Base-by-base conservation (phyloP, 2,113 vertebrate species). In the Oxyruncus cristatus region DNA sequence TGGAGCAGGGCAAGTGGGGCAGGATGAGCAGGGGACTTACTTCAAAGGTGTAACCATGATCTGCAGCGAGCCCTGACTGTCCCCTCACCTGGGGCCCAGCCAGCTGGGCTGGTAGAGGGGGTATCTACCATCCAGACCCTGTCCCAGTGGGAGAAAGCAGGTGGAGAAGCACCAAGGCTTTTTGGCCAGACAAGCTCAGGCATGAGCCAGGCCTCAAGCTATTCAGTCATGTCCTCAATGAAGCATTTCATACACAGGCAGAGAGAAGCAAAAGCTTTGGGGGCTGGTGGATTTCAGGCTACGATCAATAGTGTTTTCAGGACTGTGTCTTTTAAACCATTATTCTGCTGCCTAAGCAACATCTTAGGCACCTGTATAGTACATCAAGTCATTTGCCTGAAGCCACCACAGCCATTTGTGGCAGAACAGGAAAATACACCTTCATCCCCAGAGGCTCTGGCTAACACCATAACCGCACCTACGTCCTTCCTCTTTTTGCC, bases 401-500 rank as follows among this genome's bases (percentile, higher is more conserved):
- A 88, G 70, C 87, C 88, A 70, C 83, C 71, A 70, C 66, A 89
- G 88, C 74, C 92, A 74, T 92, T 84, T 96, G 91, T 92, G 93
- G 96, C 80, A 79, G 49, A 92, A 35, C 58, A 87, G 47, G 88
- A 50, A 95, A 96, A 94, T 72, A 24, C n/a, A 96, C 62, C 70
- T 75, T 91, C 80, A 96, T 96, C 96, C 94, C 96, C 92, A 73
- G 96, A 89, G 96, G 88, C 92, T 95, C 92, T 95, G 95, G 95
- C 93, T 96, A 96, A 93, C 93, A 97, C 96, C 92, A 49, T 92
- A 96, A 96, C 96, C 95, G 13, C 93, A 95, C 74, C 18, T 4
- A 77, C 30, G 42, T 96, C 94, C 96, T 96, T 97, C 95, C 95
- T 96, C 95, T 97, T 96, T 96, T 96, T 92, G 84, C 70, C 90